A percentile compares a stretch with the other conserved stretches of the same genome.
Evolutionary conservation across 2,113 vertebrate genomes (phyloP).

Genomic region (Muntiacus reevesi): DNA sequence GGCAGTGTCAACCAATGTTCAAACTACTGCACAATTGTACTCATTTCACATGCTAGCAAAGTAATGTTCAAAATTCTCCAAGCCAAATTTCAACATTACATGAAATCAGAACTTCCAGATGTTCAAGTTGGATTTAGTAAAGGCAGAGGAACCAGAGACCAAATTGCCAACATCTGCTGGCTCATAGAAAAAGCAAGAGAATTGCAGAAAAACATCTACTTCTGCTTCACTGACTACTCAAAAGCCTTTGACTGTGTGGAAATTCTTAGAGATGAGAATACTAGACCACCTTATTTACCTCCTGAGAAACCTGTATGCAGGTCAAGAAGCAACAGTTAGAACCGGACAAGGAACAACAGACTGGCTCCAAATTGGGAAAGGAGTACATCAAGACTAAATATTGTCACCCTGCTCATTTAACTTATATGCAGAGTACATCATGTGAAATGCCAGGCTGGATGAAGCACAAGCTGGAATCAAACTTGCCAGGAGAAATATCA

Average conservation of each 20-base stretch:
- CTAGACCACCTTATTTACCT: not conserved
- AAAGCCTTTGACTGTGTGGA: not conserved
- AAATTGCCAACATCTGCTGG: rapidly evolving
- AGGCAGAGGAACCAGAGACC: not conserved
- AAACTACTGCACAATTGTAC: not conserved
- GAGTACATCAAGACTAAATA: not conserved
- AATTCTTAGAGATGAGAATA: not conserved
- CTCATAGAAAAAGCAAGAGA: not conserved
- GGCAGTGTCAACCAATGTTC: not conserved
- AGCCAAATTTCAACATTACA: not conserved
- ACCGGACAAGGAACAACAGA: not conserved
- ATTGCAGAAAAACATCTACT: not conserved
- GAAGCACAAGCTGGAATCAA: not conserved
- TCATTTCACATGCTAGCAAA: not conserved
- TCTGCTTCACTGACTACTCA: not conserved
- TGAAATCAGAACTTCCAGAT: not conserved
- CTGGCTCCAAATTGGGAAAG: not conserved
- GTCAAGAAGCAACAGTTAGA: not conserved
- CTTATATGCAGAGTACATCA: not conserved
- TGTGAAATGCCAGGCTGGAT: not conserved
- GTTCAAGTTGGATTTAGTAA: not conserved
- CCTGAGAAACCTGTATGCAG: not conserved
- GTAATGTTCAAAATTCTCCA: not conserved
- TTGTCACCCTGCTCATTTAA: not conserved
- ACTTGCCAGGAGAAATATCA: not conserved